Base-by-base conservation (phyloP, 2,113 vertebrate species). In the Cacatua alba region DNA sequence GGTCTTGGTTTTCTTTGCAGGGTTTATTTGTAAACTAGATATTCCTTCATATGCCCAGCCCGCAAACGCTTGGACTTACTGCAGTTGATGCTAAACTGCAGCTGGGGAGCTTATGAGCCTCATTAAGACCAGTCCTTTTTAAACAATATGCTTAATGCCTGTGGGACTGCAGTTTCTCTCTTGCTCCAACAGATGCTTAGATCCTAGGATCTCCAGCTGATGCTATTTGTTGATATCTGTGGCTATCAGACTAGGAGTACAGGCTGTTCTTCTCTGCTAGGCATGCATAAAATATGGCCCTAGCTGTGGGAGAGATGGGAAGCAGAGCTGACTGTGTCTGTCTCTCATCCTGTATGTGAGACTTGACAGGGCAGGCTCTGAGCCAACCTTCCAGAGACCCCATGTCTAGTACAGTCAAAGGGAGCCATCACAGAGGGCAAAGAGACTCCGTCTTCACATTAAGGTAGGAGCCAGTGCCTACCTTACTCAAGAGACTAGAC, bases 371-470 rank as follows among this genome's bases (percentile, higher is more conserved):
- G 28, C 33, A 65, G 78, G 33, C 67, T 74, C 17, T 0, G 1
- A 25, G 44, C 37, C 75, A 90, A 60, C 24, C 23, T 67, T 59
- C 31, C 67, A 70, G 57, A 60, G 84, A 89, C 17, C 33, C 9
- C 31, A 44, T 64, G 79, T 41, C 39, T 60, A 59, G n/a, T 33
- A 14, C 9, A 37, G 33, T 41, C 1, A 0, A 63, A 77, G 15
- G 19, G 13, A 88, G 11, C 24, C 1, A 1, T 6, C 13, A 35
- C 13, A 37, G 14, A 90, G 6, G 19, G 8, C 0, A 0, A 46
- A 60, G 81, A 35, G 11, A 2, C 5, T 79, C 13, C 1, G 6
- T 35, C 26, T 90, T 81, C 60, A 13, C 3, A 6, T 28, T n/a
- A 44, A 55, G 13, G 14, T 17, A 63, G 60, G 11, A 90, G 17